A percentile compares a stretch with the other conserved stretches of the same genome.
Evolutionary conservation across 1,140 invertebrate species (phyloP).

Genomic region (Calliphora vicina): DNA sequence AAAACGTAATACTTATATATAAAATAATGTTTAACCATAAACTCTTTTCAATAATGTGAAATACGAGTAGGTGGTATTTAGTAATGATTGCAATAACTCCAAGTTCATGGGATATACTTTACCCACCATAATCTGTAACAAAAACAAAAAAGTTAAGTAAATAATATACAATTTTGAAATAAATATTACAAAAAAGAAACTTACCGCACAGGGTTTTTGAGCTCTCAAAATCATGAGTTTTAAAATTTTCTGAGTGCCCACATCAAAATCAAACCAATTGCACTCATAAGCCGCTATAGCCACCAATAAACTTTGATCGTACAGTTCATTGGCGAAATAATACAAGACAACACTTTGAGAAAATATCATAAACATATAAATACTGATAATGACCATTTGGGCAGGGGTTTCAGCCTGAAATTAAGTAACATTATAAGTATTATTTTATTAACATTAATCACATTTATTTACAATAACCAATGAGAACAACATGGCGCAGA

Average conservation of each 20-base stretch:
- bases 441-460: neutral
- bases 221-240: conserved; percentile 56
- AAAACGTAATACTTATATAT: neutral
- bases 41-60: conserved; percentile 57
- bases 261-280: conserved; percentile 55
- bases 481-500: conserved; percentile 52
- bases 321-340: conserved; percentile 56
- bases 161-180: neutral
- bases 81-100: conserved; percentile 57
- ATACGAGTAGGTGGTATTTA: conserved; percentile 60
- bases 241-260: conserved; percentile 51
- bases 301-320: conserved; percentile 52
- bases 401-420: conserved; percentile 46
- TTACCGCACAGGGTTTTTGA: conserved; percentile 55
- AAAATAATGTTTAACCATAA: conserved; percentile 36
- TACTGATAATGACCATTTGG: conserved; percentile 50
- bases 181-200: neutral
- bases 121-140: conserved; percentile 55
- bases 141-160: neutral
- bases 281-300: conserved; percentile 55
- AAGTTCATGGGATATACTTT: conserved; percentile 61
- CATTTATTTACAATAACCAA: conserved; percentile 49
- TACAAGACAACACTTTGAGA: conserved; percentile 56
- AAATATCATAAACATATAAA: conserved; percentile 59
- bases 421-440: neutral